phyloP scores from a whole-genome alignment of 2,888 invertebrate species.

The Andrena chrysosceles region DNA sequence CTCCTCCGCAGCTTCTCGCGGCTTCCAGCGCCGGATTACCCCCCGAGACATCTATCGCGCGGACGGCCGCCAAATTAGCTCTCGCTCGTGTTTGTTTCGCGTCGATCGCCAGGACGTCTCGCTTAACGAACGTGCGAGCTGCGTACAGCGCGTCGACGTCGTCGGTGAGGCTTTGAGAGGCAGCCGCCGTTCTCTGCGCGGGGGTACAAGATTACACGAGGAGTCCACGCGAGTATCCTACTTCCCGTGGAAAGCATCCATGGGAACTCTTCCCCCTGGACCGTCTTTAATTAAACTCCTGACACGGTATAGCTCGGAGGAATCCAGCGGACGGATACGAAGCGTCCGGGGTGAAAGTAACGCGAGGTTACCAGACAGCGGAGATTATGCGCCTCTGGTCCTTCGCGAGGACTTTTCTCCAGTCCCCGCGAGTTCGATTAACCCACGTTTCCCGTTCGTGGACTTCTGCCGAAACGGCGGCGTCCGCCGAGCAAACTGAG shows the following conservation, averaged over 20 bases:
- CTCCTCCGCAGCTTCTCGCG: slow-evolving; percentile 7
- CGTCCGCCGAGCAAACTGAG: slow-evolving; percentile 30
- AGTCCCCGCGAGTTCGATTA: background rate
- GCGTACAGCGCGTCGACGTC: too few species aligned
- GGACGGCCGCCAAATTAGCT: slow-evolving; percentile 42
- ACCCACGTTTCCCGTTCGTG: slow-evolving; percentile 31
- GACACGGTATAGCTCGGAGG: slow-evolving; percentile 45
- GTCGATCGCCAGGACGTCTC: slow-evolving; percentile 26
- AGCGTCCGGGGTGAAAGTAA: slow-evolving; percentile 56
- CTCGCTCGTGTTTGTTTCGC: slow-evolving; percentile 42
- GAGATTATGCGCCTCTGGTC: background rate
- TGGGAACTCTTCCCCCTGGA: slow-evolving; percentile 28
- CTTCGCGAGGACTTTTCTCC: background rate
- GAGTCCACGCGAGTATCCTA: background rate
- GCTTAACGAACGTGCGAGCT: slow-evolving; percentile 24
- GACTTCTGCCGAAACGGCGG: slow-evolving; percentile 20
- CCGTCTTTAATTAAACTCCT: slow-evolving; percentile 54
- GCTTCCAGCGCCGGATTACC: slow-evolving; percentile 54
- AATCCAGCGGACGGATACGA: slow-evolving; percentile 18
- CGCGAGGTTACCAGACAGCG: slow-evolving; percentile 3
- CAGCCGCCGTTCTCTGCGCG: slow-evolving; percentile 25
- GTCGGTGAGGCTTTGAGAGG: slow-evolving; percentile 28
- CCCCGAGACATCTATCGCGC: slow-evolving; percentile 39
- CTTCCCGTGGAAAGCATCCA: slow-evolving; percentile 20
- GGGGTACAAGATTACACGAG: background rate